These are phyloP conservation scores for Graptemys geographica DNA, from an alignment of 2,797 vertebrate species.

Conservation along the genomic window DNA sequence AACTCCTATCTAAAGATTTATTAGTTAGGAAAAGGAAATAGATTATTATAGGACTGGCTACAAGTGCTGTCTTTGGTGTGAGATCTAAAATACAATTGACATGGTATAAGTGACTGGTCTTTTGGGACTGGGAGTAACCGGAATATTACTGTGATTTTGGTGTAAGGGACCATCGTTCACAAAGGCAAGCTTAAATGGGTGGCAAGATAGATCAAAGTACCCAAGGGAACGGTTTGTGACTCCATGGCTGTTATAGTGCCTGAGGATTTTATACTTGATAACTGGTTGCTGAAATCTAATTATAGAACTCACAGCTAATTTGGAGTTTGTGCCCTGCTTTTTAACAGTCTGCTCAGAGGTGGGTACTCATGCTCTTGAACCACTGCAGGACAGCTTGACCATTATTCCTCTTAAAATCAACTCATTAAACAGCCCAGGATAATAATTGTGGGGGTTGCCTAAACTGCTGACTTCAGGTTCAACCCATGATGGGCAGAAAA, in stretches of 20 bases:
- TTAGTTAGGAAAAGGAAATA: background rate
- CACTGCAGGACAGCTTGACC: background rate
- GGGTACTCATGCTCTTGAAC: background rate
- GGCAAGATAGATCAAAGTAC: background rate
- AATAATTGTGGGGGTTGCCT: background rate
- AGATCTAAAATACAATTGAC: background rate
- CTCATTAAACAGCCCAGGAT: background rate
- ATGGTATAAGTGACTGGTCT: background rate
- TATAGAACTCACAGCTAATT: background rate
- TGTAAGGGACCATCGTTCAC: background rate
- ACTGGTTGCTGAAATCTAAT: background rate
- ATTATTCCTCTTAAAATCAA: background rate
- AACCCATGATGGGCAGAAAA: slow-evolving; percentile 56
- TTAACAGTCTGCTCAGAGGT: background rate
- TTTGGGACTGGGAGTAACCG: background rate
- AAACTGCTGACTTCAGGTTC: slow-evolving; percentile 61
- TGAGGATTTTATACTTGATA: background rate
- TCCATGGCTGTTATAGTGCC: background rate
- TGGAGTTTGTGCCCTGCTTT: background rate
- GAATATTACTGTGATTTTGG: background rate
- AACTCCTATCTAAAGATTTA: background rate
- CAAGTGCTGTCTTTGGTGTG: background rate
- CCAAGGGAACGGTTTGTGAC: background rate
- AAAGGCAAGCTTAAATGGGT: background rate
- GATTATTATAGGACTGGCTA: background rate